Evolutionary conservation across 2,113 vertebrate genomes (phyloP), one percentile per base, ranked within the genome.

Genomic region (Thymallus thymallus): DNA sequence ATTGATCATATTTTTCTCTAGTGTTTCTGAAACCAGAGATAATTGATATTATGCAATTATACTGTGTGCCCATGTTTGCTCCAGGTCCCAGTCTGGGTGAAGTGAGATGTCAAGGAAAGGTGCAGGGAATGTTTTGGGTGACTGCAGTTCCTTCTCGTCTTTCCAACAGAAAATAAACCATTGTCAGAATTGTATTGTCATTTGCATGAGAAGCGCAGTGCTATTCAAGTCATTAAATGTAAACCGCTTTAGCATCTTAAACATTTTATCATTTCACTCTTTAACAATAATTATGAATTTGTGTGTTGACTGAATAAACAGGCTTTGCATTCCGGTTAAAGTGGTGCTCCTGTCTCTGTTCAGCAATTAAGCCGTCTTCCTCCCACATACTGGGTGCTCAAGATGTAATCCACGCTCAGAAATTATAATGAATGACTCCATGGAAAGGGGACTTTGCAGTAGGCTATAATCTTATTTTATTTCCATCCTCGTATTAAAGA

Each of bases 221-320:
- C 30, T 9, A 77, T 69, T 69, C 32, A 66, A 3, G 45, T 62
- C 64, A 29, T 80, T 69, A 32, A 72, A 74, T 69, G 63, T 69
- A 29, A 65, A 32, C 18, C 22, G n/a, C 7, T 58, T 41, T 66
- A n/a, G 51, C 77, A 73, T 12, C 20, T n/a, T 45, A 13, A 71
- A 46, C n/a, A 69, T 29, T 61, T 61, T 18, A 6, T 56, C 65
- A 82, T 84, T 80, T 73, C 65, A 69, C 63, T 67, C 68, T 70
- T 48, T 48, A 73, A 76, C 2, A 48, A 46, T 35, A 68, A 73
- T 77, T 77, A 73, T 78, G 66, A 74, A 60, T 46, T 55, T 3
- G 5, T 20, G 18, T 12, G 20, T 16, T 20, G 56, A n/a, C 18
- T 60, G 56, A 60, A 60, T 60, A 23, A 60, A 60, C 56, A 60